phyloP scores from a whole-genome alignment of 2,113 vertebrate genomes.

The Paramisgurnus dabryanus region DNA sequence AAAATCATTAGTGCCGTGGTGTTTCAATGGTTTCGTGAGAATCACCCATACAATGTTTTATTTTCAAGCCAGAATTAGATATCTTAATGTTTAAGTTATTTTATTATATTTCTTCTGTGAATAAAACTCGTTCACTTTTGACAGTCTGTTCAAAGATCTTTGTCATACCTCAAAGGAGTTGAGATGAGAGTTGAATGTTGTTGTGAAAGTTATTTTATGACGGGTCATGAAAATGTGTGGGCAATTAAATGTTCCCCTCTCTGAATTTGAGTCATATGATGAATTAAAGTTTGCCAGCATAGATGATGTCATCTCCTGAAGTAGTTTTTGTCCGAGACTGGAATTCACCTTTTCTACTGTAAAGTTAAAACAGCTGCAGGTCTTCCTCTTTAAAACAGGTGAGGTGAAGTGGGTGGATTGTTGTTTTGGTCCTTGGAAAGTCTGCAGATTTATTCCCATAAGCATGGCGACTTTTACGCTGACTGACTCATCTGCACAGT shows the following conservation, averaged over 20 bases:
- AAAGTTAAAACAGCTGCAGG: not conserved
- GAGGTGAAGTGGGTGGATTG: not conserved
- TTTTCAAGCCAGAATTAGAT: too few species aligned
- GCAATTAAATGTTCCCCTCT: not conserved
- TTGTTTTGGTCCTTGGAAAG: not conserved
- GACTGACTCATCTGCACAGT: not conserved
- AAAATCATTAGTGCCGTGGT: too few species aligned
- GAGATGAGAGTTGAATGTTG: not conserved
- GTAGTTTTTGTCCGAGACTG: not conserved
- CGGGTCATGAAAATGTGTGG: not conserved
- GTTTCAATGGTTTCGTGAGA: too few species aligned
- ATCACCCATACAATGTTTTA: too few species aligned
- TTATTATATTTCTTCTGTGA: too few species aligned
- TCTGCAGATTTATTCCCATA: not conserved
- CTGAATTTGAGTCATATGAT: not conserved
- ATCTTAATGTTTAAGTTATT: too few species aligned
- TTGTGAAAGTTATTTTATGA: slow-evolving; percentile 4
- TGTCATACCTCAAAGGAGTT: not conserved
- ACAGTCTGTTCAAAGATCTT: too few species aligned
- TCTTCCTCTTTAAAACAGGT: not conserved
- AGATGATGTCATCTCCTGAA: slow-evolving; percentile 3
- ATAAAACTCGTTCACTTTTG: too few species aligned
- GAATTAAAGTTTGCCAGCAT: not conserved
- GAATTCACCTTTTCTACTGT: not conserved
- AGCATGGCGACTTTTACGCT: not conserved